Evolutionary conservation across 1,140 invertebrate species (phyloP), one percentile per base, ranked within the genome.

Genomic region (Apis florea): DNA sequence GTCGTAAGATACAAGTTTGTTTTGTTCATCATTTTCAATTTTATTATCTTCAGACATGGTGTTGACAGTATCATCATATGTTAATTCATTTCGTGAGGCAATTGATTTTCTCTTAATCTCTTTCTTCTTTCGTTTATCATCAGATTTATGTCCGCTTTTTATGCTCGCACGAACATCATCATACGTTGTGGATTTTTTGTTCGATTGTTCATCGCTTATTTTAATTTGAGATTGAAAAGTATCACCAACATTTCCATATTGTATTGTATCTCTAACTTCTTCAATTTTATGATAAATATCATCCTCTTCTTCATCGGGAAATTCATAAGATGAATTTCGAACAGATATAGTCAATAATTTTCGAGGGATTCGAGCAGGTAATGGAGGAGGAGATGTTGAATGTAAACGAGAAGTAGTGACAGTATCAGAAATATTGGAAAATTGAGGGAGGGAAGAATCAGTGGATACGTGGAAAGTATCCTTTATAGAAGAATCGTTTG

Each of bases 231-330:
- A n/a, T 1, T 72, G 81, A 63, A 4, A n/a, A 0, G 51, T 21
- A 68, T 83, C 26, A 78, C 53, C 24, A 70, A 74, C 19, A 47
- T 92, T 93, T 47, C 90, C 89, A 81, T 93, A 93, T 21, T 74
- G 80, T 15, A n/a, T 73, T 3, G 83, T 82, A 4, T 89, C 84
- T 9, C 72, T 78, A 19, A 92, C 70, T 21, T 93, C 93, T 67
- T 93, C 92, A 11, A 93, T 93, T 66, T 86, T 90, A 17, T 93
- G 90, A 75, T 93, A 93, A 72, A 93, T 90, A 17, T 91, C 90
- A 24, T 93, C 93, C 13, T 93, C 90, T 4, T 93, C 90, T 19
- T 93, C 90, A 1, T 83, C 63, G 0, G 84, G 81, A 11, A 83
- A 81, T 51, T 79, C 85, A 10, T 80, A 85, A 0, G 84, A 73